Evolutionary conservation across 2,113 vertebrate genomes (phyloP), one percentile per base, ranked within the genome.

Genomic region (Apaloderma vittatum): DNA sequence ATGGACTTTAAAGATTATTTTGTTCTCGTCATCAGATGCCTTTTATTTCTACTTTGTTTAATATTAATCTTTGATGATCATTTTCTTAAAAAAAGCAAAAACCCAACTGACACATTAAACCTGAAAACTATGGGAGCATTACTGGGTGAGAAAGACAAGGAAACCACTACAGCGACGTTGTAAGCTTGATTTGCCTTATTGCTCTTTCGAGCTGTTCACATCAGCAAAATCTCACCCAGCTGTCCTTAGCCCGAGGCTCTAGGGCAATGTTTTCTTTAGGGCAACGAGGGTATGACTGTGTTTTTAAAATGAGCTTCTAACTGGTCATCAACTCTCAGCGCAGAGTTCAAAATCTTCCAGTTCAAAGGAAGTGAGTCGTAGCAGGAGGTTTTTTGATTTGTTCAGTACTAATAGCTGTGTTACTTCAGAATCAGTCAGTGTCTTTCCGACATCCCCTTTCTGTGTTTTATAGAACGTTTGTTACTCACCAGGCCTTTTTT

Each of bases 71-170:
- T 57, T 36, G 15, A 26, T 36, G 11, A 26, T 40, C 2, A 24
- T 32, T 88, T 89, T 59, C 34, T 59, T 68, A 32, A 5, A 11
- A 7, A 58, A 67, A 40, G n/a, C n/a, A 27, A 13, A 57, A 37
- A 40, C 24, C 24, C 36, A 40, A 40, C 40, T 21, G 29, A 55
- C 5, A 23, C n/a, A 48, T 36, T 6, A 37, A 27, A 43, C 67
- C 11, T 86, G 63, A 74, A 67, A 92, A 48, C 15, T 23, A 6
- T 3, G 10, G 59, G 36, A 70, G 14, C 34, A 15, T 37, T 13
- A 43, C 6, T 8, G 24, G 27, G 32, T 8, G 19, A 70, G n/a
- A 70, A 84, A 54, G 5, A 36, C 0, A 0, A 46, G 34, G 27
- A 76, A 70, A 32, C 17, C n/a, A 62, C n/a, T 2, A 18, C 23